phyloP scores from a whole-genome alignment of 2,888 invertebrate species.

The Diploptera punctata region DNA sequence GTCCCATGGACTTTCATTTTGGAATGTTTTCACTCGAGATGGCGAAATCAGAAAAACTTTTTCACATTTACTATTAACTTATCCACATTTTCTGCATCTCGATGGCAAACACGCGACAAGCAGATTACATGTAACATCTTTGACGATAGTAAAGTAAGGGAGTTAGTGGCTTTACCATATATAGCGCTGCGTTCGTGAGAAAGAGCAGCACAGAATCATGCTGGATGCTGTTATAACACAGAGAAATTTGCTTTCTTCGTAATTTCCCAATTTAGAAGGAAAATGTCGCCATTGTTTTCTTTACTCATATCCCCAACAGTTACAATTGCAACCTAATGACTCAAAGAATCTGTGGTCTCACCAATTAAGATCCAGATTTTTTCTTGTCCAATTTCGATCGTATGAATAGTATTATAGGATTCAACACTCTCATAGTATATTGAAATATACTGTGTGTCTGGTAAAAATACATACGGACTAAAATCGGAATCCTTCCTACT shows the following conservation, averaged over 20 bases:
- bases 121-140: background rate
- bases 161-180: background rate
- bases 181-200: too few species aligned
- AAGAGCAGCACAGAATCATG: background rate
- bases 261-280: background rate
- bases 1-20: background rate
- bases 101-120: background rate
- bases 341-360: too few species aligned
- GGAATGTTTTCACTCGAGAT: background rate
- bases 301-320: background rate
- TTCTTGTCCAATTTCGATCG: background rate
- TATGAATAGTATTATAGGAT: too few species aligned
- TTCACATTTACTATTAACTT: background rate
- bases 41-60: background rate
- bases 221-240: background rate
- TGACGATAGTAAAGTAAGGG: too few species aligned
- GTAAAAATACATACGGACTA: too few species aligned
- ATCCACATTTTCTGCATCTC: background rate
- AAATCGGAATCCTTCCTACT: too few species aligned
- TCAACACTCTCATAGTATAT: too few species aligned
- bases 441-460: too few species aligned
- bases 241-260: background rate
- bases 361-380: constrained; percentile 3
- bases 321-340: background rate
- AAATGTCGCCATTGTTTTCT: background rate